Base-by-base conservation (phyloP, 2,797 vertebrate species). In the Remorina albescens region DNA sequence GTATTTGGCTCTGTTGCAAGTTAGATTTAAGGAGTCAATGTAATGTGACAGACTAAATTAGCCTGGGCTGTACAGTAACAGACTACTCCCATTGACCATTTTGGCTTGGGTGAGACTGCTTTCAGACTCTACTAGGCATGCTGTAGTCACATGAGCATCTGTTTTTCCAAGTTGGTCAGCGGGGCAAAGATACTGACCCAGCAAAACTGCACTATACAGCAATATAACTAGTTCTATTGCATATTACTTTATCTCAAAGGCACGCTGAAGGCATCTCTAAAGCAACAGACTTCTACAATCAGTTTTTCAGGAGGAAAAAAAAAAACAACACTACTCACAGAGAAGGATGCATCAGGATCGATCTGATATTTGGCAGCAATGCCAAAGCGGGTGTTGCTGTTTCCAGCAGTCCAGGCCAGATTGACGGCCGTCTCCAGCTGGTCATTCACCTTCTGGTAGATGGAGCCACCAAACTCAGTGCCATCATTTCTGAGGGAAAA, bases 281-380 rank as follows among this genome's bases (percentile, higher is more conserved):
- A 11, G 16, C 21, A 18, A 55, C 11, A 30, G 19, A 16, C 50
- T 10, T 21, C 13, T 8, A 5, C 16, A 3, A 25, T 11, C n/a
- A 4, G n/a, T 26, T n/a, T 26, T 25, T 8, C 7, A 30, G 66
- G 42, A 66, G n/a, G n/a, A n/a, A n/a, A n/a, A n/a, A n/a, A n/a
- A n/a, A n/a, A 7, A n/a, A 16, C 36, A 53, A 25, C 55, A 4
- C 1, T 63, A 96, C 97, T 93, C 90, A 99, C 98, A 80, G 96
- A 98, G 90, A 99, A 98, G 58, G 96, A 95, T 55, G 97, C 97
- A 3, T 99, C 97, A 1, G 95, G 76, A 78, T 99, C 97, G 15
- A 99, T 97, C 93, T 98, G 97, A 78, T 99, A 99, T 89, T 99
- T 99, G 86, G 98, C 97, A 21, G 97, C 97, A 62, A 99, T 98